Conservation (phyloP, 2,888 invertebrate genomes). For the Schrankia costaestrigalis region DNA sequence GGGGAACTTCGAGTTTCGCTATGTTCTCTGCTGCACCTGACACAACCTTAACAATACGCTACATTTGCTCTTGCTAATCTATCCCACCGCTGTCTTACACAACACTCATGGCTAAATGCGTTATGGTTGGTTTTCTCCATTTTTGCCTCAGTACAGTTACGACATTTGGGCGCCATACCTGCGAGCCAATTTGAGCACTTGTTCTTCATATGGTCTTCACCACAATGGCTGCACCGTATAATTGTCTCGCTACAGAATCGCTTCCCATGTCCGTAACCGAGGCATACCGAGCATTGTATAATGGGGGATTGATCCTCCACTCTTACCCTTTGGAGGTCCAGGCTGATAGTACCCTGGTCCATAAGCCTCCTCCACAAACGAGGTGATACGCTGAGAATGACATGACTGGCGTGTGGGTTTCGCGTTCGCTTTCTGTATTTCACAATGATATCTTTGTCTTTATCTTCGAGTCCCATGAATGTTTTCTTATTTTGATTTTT, state of each 20-base stretch:
- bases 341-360: too few relatives aligned
- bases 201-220: neutral
- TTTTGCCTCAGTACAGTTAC: neutral
- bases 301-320: too few relatives aligned
- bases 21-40: too few relatives aligned
- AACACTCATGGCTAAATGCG: conserved; percentile 11
- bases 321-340: too few relatives aligned
- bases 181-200: neutral
- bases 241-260: neutral
- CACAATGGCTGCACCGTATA: neutral
- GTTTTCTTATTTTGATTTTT: neutral
- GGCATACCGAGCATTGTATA: neutral
- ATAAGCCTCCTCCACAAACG: neutral
- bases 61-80: too few relatives aligned
- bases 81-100: too few relatives aligned
- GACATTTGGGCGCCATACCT: neutral
- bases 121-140: conserved; percentile 4
- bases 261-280: neutral
- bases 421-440: neutral
- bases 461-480: too few relatives aligned
- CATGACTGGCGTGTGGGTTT: neutral
- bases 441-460: neutral
- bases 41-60: too few relatives aligned
- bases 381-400: neutral
- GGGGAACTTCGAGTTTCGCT: too few relatives aligned